Evolutionary conservation across 1,140 invertebrate genomes (phyloP), one percentile per base, ranked within the genome.

Genomic region (Phortica variegata): DNA sequence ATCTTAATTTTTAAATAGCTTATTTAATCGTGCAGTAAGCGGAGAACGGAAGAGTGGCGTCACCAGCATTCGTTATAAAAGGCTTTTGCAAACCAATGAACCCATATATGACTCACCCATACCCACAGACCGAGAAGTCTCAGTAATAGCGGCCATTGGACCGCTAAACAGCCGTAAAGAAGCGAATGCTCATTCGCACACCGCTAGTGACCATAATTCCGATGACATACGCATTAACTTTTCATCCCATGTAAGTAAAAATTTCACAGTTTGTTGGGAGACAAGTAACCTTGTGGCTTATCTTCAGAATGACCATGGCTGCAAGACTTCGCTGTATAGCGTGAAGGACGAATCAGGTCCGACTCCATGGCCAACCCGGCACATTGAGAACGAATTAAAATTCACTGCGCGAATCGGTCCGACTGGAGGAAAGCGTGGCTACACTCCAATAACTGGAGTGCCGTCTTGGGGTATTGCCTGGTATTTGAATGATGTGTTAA

Each of bases 401-500:
- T 88, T 94, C 71, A 84, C 81, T 6, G 90, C 84, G 0, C 79
- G 84, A 56, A 91, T 95, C 48, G 92, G 92, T 2, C 90, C 90
- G 1, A 87, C 89, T 1, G 92, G 89, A 9, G 89, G 88, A 3
- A 81, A 84, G 38, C 80, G 86, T 4, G 91, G 91, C 7, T 93
- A 94, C 68, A 83, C 85, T 9, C 81, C 85, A 7, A 86, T 91
- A 17, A 93, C 90, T 34, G 87, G 88, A 82, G 79, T 84, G 56
- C 85, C 88, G 6, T 90, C 89, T 1, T 92, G 91, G 85, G 91
- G 91, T 26, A 90, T 95, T 52, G 90, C 90, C 8, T 97, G 91
- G 91, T 97, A 94, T 78, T 87, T 97, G 58, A 96, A 97, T 75
- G 92, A 93, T 60, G 78, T 85, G 53, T 79, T 97, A 6, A 92